phyloP scores from a whole-genome alignment of 2,888 invertebrate species.

The Agrilus biguttatus region DNA sequence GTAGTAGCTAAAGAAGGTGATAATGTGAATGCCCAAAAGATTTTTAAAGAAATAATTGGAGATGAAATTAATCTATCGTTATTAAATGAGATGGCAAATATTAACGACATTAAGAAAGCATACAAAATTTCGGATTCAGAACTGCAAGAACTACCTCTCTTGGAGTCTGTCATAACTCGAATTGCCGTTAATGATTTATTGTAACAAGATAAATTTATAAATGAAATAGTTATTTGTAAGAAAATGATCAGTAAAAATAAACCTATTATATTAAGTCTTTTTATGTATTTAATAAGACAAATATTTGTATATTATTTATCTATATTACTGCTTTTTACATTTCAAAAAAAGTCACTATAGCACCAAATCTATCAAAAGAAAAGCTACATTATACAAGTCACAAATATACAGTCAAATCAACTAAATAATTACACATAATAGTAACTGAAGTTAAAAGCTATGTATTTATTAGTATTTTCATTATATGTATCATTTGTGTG shows the following conservation, averaged over 20 bases:
- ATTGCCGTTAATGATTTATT: slow-evolving; percentile 51
- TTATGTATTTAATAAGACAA: too few relatives aligned
- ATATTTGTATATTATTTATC: not conserved
- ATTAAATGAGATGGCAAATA: slow-evolving; percentile 34
- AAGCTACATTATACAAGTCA: not conserved
- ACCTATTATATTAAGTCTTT: not conserved
- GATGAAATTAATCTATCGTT: slow-evolving; percentile 34
- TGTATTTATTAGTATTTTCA: too few relatives aligned
- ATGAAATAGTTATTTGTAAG: not conserved
- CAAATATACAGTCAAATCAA: too few relatives aligned
- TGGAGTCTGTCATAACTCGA: slow-evolving; percentile 49
- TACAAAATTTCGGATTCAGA: slow-evolving; percentile 46
- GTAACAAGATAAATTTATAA: slow-evolving; percentile 16
- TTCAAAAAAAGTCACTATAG: slow-evolving; percentile 28
- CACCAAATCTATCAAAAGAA: not conserved
- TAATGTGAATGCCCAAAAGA: slow-evolving; percentile 16
- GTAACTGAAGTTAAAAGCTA: too few relatives aligned
- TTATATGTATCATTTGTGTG: too few relatives aligned
- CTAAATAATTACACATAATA: too few relatives aligned
- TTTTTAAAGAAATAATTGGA: slow-evolving; percentile 40
- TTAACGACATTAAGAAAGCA: slow-evolving; percentile 36
- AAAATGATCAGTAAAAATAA: slow-evolving; percentile 12
- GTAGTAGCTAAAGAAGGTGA: slow-evolving; percentile 25
- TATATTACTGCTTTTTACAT: not conserved
- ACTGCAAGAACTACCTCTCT: slow-evolving; percentile 28